Evolutionary conservation across 2,113 vertebrate genomes (phyloP), one percentile per base, ranked within the genome.

Genomic region (Pangasianodon hypophthalmus): DNA sequence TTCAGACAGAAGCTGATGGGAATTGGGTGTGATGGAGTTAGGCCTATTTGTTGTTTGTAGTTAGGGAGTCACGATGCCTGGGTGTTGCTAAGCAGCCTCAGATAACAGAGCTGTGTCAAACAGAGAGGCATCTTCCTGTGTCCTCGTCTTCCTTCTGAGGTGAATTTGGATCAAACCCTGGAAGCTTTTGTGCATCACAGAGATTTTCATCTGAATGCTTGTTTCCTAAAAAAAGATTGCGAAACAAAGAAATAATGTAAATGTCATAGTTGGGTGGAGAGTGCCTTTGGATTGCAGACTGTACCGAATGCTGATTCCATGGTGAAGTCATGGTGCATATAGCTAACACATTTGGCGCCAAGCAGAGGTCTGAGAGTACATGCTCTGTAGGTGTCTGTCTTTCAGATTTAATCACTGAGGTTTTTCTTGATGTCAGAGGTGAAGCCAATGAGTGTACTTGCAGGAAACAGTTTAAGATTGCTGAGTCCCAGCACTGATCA

Each of bases 1-100:
- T 58, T 82, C 64, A 84, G 48, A 5, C 37, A 71, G 8, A 29
- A 32, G 64, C 64, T 84, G 50, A 52, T 71, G 87, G 87, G 80
- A 88, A 83, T 71, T 83, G 19, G 81, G 56, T 81, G 71, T 60
- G 69, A 73, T 41, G 16, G 41, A 73, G 82, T 77, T 62, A 37
- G 69, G 56, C 71, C 54, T 89, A 41, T 85, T 62, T 85, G 81
- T 77, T 85, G 69, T 89, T 77, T 67, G 71, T 89, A 77, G 88
- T 48, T 62, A 64, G 85, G 60, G 82, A 84, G 67, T 84, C 64
- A 73, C 24, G 69, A 75, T 85, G 82, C 83, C 60, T 79, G 56
- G 83, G 44, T 77, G 88, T 89, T 89, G 88, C 83, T 79, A 85
- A 89, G 88, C 88, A 89, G 82, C 83, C 44, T 9, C 26, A 56